phyloP scores from a whole-genome alignment of 1,140 invertebrate genomes.

The Nasonia vitripennis region DNA sequence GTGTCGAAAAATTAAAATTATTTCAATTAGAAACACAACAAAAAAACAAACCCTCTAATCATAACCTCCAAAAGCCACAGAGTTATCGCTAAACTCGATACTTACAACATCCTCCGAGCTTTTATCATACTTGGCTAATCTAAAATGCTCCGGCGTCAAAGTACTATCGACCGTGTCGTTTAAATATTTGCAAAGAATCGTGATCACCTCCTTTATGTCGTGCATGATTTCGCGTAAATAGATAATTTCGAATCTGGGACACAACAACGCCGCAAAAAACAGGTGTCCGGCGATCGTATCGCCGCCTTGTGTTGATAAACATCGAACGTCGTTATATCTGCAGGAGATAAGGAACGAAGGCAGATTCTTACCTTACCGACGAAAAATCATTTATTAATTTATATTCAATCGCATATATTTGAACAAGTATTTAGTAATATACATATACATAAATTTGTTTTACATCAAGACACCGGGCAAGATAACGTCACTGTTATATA shows the following conservation, averaged over 20 bases:
- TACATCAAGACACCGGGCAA: neutral
- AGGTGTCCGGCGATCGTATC: conserved; percentile 7
- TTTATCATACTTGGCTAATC: conserved; percentile 59
- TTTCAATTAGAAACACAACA: neutral
- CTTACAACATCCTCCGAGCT: conserved; percentile 57
- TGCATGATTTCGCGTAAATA: conserved; percentile 56
- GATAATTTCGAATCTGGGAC: conserved; percentile 29
- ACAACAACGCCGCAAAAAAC: conserved; percentile 4
- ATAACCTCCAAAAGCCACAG: conserved; percentile 29
- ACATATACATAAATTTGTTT: neutral
- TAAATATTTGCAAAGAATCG: conserved; percentile 61
- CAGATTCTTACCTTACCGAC: neutral
- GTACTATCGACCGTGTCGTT: conserved; percentile 49
- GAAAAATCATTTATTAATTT: neutral
- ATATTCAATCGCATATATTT: neutral
- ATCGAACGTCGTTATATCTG: too few relatives aligned
- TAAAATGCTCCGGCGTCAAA: conserved; percentile 63
- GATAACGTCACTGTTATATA: conserved; percentile 17
- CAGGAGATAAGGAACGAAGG: neutral
- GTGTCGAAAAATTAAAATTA: conserved; percentile 17
- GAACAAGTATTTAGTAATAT: too few relatives aligned
- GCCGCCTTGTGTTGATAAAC: neutral
- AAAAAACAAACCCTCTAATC: conserved; percentile 52
- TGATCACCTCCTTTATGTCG: conserved; percentile 58
- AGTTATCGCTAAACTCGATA: conserved; percentile 7